A percentile compares a stretch with the other conserved stretches of the same genome.
Conservation (phyloP, 1,140 invertebrate genomes). For the Acyrthosiphon pisum region DNA sequence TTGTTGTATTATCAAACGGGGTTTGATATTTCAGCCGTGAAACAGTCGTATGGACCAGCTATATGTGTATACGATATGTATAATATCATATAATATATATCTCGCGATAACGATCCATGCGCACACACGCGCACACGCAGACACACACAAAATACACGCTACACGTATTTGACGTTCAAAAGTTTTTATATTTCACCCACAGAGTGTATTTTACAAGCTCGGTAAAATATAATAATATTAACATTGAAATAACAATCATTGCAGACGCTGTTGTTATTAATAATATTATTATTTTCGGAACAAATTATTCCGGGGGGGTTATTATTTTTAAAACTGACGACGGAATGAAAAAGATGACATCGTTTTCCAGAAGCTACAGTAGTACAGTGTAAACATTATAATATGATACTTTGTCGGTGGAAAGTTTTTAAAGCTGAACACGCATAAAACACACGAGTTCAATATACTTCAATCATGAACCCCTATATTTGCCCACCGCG, state of each 20-base stretch:
- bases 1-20: not conserved
- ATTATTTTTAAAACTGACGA: not conserved
- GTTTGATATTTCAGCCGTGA: constrained; percentile 21
- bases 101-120: not conserved
- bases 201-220: not conserved
- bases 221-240: not conserved
- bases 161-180: not conserved
- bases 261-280: not conserved
- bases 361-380: not conserved
- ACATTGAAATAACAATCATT: not conserved
- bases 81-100: not conserved
- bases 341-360: not conserved
- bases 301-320: not conserved
- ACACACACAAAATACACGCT: no score
- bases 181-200: not conserved
- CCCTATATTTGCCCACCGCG: not conserved
- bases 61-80: not conserved
- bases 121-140: no score
- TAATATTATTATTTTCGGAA: not conserved
- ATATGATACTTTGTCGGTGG: not conserved
- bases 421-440: not conserved
- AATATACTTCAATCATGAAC: not conserved
- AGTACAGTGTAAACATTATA: not conserved
- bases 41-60: constrained; percentile 1
- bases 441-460: not conserved